These are phyloP conservation scores for Kryptolebias marmoratus DNA, from an alignment of 2,113 vertebrate species.

Conservation along the genomic window DNA sequence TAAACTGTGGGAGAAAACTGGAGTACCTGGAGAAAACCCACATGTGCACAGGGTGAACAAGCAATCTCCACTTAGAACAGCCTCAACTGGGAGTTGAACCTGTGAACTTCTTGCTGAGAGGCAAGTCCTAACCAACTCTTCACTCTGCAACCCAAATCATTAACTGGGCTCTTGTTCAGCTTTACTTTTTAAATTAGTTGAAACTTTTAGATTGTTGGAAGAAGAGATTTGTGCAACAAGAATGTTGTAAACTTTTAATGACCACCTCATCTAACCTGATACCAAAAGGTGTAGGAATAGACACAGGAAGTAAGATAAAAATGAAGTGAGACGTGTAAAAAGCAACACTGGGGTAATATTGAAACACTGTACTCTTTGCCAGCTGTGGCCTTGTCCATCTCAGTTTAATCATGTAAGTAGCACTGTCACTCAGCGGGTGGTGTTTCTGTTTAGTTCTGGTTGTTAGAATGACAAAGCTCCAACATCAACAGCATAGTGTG, in stretches of 20 bases:
- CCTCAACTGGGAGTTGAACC: no score
- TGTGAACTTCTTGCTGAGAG: no score
- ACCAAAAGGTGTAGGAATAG: constrained; percentile 4
- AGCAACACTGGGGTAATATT: constrained; percentile 14
- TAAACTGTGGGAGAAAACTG: no score
- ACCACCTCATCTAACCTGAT: neutral
- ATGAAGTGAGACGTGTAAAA: neutral
- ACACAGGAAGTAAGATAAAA: neutral
- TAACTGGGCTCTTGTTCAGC: no score
- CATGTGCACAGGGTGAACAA: no score
- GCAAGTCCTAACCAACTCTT: no score
- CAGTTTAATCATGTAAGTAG: constrained; percentile 47
- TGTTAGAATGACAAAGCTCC: constrained; percentile 38
- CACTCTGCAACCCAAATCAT: no score
- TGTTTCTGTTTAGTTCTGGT: constrained; percentile 36
- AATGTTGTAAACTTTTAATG: neutral
- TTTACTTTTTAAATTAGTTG: no score
- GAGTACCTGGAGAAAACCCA: no score
- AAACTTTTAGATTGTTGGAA: no score
- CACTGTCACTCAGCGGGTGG: constrained; percentile 26
- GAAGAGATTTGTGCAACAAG: no score
- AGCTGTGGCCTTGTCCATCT: constrained; percentile 36
- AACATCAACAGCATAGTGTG: constrained; percentile 28
- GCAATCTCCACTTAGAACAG: no score
- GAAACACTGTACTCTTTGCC: constrained; percentile 15